Evolutionary conservation across 2,113 vertebrate species (phyloP), one percentile per base, ranked within the genome.

Genomic region (Gymnocephalus cernua): DNA sequence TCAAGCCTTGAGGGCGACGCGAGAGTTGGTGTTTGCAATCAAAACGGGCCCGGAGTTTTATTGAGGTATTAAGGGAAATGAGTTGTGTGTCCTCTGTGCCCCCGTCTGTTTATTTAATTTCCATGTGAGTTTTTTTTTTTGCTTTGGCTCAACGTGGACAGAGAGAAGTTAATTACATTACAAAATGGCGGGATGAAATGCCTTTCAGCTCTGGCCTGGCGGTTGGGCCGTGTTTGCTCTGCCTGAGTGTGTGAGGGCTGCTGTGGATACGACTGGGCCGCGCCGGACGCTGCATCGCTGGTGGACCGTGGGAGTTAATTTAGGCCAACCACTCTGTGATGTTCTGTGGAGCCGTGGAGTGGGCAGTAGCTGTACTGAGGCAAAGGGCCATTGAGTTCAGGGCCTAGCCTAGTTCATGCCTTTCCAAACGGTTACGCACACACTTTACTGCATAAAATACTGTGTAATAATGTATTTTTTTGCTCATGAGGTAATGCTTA

Each of bases 11-110:
- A 90, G 91, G 61, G 1, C n/a, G 25, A 79, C 70, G 67, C 61
- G 4, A 86, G 89, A 83, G 66, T 81, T 58, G 53, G 50, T 89
- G 85, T 92, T 91, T 90, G 84, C 70, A 86, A 82, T 93, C 76
- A 80, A 88, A 91, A 93, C 76, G 61, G 71, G 69, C 74, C 57
- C 15, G 56, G 59, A 74, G 73, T 88, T 93, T 93, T 90, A 92
- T 84, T 83, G 85, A 83, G 84, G 77, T 84, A 91, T 93, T 92
- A 90, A 83, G 77, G 80, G 79, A 91, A 94, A 93, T 92, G 85
- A 88, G 82, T 72, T 91, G 79, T 88, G 67, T 90, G 90, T 92
- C 83, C 83, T 91, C 85, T 68, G 74, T 84, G 85, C 73, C 86
- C 83, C 68, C 57, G 38, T 80, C 44, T 92, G 84, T 90, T 93